Evolutionary conservation across 2,888 invertebrate genomes (phyloP), one percentile per base, ranked within the genome.

Genomic region (Agriopis leucophaearia): DNA sequence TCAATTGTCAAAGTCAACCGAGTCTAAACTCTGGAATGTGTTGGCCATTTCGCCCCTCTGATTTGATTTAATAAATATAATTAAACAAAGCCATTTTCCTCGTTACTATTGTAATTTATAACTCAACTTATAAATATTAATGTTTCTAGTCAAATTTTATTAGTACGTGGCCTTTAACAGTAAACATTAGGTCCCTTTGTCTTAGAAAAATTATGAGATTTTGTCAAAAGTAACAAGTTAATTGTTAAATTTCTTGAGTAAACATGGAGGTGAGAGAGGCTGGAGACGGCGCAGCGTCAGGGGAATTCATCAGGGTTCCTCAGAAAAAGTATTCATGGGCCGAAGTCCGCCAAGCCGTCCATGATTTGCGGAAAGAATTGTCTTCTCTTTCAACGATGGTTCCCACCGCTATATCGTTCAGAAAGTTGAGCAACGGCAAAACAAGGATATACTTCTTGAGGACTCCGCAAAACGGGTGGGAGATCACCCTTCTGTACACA

Each of bases 391-490:
- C 97, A 0, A 96, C 96, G 0, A 96, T 97, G 95, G 96, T 97
- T 18, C 98, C 98, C 0, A 96, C 96, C 78, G 96, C 97, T 56
- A 96, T 98, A 76, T 96, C 96, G 42, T 98, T 98, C 89, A 95
- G 97, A 66, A 96, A 95, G 79, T 93, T 98, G 45, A 95, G 95
- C 61, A 97, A 97, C 89, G 97, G 97, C 44, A 95, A 97, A 77
- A 97, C 96, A 12, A 95, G 98, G 80, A 96, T 99, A 80, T 99
- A 99, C 88, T 99, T 98, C 87, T 94, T 99, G 70, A 97, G 98
- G 77, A 97, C 97, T 27, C 97, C 97, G 0, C 96, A 96, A 59
- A 97, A 97, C 81, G 97, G 97, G 15, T 97, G 98, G 96, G 98
- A 99, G 88, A 97, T 97, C 3, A 98, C 98, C 0, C 90, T 99